A percentile compares a stretch with the other conserved stretches of the same genome.
Evolutionary conservation across 1,140 invertebrate genomes (phyloP).

Genomic region (Aporrectodea caliginosa): DNA sequence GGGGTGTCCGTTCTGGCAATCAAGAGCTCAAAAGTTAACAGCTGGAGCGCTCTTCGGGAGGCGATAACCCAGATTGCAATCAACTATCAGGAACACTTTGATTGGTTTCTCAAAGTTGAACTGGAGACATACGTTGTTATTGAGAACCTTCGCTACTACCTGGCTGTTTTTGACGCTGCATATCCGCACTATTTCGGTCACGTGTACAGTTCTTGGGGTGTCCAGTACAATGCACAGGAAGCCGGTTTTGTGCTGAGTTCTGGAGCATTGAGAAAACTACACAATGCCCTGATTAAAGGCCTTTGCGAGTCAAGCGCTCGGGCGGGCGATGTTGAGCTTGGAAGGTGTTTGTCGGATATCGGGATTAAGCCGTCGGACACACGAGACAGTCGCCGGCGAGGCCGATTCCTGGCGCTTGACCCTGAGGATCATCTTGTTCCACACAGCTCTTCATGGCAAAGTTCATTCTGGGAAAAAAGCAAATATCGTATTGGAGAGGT

Average conservation of each 20-base stretch:
- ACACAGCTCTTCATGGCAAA: neutral
- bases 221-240: neutral
- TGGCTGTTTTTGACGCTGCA: neutral
- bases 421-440: neutral
- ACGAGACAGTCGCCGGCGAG: neutral
- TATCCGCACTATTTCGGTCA: neutral
- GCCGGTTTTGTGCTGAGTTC: neutral
- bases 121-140: neutral
- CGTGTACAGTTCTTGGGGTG: neutral
- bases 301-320: neutral
- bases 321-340: neutral
- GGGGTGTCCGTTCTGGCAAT: neutral
- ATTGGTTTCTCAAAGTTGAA: neutral
- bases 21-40: neutral
- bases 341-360: neutral
- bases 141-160: neutral
- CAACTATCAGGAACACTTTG: neutral
- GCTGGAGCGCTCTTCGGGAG: neutral
- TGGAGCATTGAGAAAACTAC: neutral
- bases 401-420: neutral
- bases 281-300: neutral
- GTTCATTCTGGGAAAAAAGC: neutral
- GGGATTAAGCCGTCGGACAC: neutral
- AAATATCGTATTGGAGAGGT: neutral
- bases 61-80: neutral